Evolutionary conservation across 2,797 vertebrate genomes (phyloP).

Genomic region (Somateria mollissima): DNA sequence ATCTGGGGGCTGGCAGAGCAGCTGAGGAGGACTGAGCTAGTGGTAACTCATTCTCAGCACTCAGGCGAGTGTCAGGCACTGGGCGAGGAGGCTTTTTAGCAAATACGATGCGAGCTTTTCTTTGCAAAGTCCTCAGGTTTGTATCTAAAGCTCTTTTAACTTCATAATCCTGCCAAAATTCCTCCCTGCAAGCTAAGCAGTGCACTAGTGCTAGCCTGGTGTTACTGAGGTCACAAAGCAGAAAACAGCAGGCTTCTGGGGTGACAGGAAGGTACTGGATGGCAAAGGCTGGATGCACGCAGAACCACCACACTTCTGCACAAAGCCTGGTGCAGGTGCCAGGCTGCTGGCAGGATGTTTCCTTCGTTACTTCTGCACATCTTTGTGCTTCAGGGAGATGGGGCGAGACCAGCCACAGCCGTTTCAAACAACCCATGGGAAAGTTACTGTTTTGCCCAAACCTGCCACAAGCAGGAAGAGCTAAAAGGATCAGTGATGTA

Average conservation of each 20-base stretch:
- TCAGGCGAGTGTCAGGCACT: background rate
- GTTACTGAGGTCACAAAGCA: background rate
- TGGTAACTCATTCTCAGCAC: background rate
- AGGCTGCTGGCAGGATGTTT: background rate
- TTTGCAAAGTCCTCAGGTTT: background rate
- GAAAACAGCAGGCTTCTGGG: background rate
- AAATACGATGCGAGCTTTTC: background rate
- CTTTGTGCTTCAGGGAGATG: background rate
- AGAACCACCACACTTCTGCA: background rate
- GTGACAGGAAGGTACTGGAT: background rate
- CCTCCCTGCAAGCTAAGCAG: background rate
- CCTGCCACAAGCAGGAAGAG: background rate
- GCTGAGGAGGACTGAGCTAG: background rate
- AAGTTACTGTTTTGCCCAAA: background rate
- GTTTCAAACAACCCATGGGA: background rate
- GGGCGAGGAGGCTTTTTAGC: background rate
- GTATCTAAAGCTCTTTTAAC: background rate
- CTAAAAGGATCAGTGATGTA: background rate
- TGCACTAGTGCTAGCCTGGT: too few relatives aligned
- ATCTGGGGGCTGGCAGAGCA: background rate
- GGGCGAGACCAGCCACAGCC: background rate
- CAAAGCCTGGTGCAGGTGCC: background rate
- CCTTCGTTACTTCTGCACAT: background rate
- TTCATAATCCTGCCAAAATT: background rate
- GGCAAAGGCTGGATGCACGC: background rate